Evolutionary conservation across 92 coral and sea anemone species (phyloP).

Genomic region (Phenganax marumi): DNA sequence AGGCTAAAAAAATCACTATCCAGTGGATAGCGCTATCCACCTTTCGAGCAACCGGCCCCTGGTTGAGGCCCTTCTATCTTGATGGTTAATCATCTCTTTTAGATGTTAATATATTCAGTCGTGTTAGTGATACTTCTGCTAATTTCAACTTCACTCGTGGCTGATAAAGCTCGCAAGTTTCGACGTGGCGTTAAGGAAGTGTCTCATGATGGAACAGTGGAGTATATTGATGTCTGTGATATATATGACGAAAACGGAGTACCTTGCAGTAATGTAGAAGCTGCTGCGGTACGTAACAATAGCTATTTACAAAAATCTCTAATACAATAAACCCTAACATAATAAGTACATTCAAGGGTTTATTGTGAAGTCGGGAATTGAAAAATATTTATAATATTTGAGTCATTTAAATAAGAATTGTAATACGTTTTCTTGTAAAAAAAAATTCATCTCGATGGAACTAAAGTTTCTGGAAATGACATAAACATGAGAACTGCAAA

Average conservation of each 20-base stretch:
- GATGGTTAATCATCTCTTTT: neutral
- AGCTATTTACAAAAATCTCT: neutral
- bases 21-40: too few species aligned
- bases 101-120: constrained; percentile 85
- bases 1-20: too few species aligned
- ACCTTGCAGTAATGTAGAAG: constrained; percentile 86
- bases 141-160: constrained; percentile 76
- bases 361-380: too few species aligned
- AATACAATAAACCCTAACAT: neutral
- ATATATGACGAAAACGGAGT: constrained; percentile 6
- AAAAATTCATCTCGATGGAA: too few species aligned
- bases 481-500: too few species aligned
- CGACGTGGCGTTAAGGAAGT: neutral
- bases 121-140: constrained; percentile 74
- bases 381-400: too few species aligned
- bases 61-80: neutral
- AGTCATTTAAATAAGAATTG: too few species aligned
- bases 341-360: neutral
- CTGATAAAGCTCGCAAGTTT: constrained; percentile 35
- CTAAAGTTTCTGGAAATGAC: too few species aligned
- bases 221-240: neutral
- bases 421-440: too few species aligned
- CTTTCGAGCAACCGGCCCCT: too few species aligned
- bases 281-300: constrained; percentile 80
- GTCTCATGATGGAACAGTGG: too few species aligned